A percentile compares a stretch with the other conserved stretches of the same genome.
Evolutionary conservation across 2,888 invertebrate species (phyloP).

Genomic region (Mythimna vitellina): DNA sequence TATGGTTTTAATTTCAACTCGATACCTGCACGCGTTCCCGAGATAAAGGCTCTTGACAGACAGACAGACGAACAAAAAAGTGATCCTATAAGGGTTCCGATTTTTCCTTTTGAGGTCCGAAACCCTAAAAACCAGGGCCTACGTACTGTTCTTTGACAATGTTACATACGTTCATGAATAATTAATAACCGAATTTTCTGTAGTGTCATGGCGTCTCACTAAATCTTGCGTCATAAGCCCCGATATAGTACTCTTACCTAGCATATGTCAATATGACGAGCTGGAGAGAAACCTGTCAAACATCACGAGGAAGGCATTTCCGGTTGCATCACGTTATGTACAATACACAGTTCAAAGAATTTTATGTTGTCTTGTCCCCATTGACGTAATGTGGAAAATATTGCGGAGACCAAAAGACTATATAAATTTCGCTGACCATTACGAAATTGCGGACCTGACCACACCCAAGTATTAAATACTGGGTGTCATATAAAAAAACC

Average conservation of each 20-base stretch:
- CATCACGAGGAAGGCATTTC: conserved; percentile 8
- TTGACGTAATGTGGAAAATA: conserved; percentile 15
- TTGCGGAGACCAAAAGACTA: conserved; percentile 2
- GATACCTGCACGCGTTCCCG: too few relatives aligned
- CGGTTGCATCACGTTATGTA: conserved; percentile 30
- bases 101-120: too few relatives aligned
- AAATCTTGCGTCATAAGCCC: background rate
- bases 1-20: too few relatives aligned
- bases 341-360: conserved; percentile 5
- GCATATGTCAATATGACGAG: conserved; percentile 39
- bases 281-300: conserved; percentile 42
- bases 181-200: background rate
- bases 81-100: too few relatives aligned
- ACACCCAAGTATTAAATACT: background rate
- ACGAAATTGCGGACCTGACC: background rate
- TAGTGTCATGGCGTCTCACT: background rate
- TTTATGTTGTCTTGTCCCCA: background rate
- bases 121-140: too few relatives aligned
- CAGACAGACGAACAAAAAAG: too few relatives aligned
- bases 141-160: background rate
- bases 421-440: background rate
- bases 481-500: too few relatives aligned
- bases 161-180: background rate
- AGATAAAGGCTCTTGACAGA: too few relatives aligned
- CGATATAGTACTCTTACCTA: background rate